Percentiles rank a stretch among this genome's conserved stretches.
These are phyloP conservation scores for Diplolepis rosae DNA, from an alignment of 2,888 invertebrate genomes.

Conservation along the genomic window DNA sequence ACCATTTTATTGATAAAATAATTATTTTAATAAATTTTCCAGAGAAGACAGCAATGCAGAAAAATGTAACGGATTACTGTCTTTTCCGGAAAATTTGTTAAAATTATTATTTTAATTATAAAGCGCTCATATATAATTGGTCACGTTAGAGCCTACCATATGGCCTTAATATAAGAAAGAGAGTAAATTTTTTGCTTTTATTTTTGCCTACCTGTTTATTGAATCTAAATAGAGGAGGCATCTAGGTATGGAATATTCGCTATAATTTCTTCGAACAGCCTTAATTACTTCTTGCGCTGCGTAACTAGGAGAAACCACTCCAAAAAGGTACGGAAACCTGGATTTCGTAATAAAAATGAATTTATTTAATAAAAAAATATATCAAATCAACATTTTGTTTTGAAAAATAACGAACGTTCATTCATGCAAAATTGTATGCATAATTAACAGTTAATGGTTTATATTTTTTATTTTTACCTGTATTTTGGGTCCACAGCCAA, in stretches of 20 bases:
- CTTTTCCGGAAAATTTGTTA: too few species aligned
- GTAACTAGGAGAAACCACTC: constrained; percentile 55
- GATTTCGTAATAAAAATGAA: not conserved
- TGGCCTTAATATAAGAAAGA: too few species aligned
- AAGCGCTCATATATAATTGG: too few species aligned
- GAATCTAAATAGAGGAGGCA: constrained; percentile 57
- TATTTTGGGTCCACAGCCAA: constrained; percentile 70
- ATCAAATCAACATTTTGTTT: not conserved
- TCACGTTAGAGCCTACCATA: too few species aligned
- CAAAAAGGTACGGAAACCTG: constrained; percentile 63
- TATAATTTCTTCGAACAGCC: constrained; percentile 62
- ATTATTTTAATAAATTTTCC: too few species aligned
- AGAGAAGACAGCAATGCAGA: too few species aligned
- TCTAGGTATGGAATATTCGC: constrained; percentile 63
- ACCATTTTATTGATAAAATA: too few species aligned
- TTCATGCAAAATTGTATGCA: too few species aligned
- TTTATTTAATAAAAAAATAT: constrained; percentile 21
- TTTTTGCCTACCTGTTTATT: constrained; percentile 59
- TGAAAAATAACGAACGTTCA: not conserved
- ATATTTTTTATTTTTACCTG: constrained; percentile 60
- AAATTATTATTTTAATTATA: too few species aligned
- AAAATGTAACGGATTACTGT: too few species aligned
- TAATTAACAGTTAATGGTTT: too few species aligned
- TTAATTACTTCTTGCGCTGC: constrained; percentile 62
- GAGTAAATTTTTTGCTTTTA: too few species aligned